Percentiles rank a stretch among this genome's conserved stretches.
Evolutionary conservation across 2,888 invertebrate species (phyloP).

Genomic region (Priocnemis perturbator): DNA sequence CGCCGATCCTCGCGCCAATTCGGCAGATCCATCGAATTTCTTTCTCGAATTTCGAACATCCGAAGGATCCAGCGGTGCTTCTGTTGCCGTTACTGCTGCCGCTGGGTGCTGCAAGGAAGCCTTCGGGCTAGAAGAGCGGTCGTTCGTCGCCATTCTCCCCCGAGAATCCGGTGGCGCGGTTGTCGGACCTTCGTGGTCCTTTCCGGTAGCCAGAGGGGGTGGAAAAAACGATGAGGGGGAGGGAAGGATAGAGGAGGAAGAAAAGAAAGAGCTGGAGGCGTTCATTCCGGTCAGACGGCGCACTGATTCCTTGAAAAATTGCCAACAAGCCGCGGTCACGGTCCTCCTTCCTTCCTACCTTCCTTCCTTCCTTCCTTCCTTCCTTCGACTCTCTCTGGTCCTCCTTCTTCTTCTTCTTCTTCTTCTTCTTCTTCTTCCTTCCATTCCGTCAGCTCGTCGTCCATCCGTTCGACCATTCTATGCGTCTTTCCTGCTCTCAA

Average conservation of each 20-base stretch:
- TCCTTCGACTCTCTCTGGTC: slow-evolving; percentile 22
- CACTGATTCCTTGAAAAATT: slow-evolving; percentile 70
- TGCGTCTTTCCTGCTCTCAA: slow-evolving; percentile 2
- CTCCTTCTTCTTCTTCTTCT: not conserved
- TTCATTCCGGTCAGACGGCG: slow-evolving; percentile 67
- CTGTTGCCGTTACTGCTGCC: not conserved
- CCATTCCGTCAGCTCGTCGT: not conserved
- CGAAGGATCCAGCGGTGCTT: slow-evolving; percentile 19
- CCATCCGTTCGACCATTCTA: slow-evolving; percentile 1
- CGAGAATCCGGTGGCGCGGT: slow-evolving; percentile 34
- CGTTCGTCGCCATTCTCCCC: slow-evolving; percentile 21
- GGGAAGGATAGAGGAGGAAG: slow-evolving; percentile 19
- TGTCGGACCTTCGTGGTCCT: slow-evolving; percentile 36
- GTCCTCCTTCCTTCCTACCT: slow-evolving; percentile 30
- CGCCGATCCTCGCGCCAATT: slow-evolving; percentile 19
- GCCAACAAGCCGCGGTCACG: slow-evolving; percentile 60
- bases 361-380: slow-evolving; percentile 33
- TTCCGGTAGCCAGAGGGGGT: slow-evolving; percentile 21
- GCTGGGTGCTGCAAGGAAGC: slow-evolving; percentile 3
- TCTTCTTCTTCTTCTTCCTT: not conserved
- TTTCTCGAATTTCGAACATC: slow-evolving; percentile 42
- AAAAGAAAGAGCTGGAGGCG: slow-evolving; percentile 30
- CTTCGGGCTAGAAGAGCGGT: slow-evolving; percentile 15
- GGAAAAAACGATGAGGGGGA: slow-evolving; percentile 28
- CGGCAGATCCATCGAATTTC: slow-evolving; percentile 53